Percentiles rank a stretch among this genome's conserved stretches.
Evolutionary conservation across 2,113 vertebrate species (phyloP).

Genomic region (Cyprinodon tularosa): DNA sequence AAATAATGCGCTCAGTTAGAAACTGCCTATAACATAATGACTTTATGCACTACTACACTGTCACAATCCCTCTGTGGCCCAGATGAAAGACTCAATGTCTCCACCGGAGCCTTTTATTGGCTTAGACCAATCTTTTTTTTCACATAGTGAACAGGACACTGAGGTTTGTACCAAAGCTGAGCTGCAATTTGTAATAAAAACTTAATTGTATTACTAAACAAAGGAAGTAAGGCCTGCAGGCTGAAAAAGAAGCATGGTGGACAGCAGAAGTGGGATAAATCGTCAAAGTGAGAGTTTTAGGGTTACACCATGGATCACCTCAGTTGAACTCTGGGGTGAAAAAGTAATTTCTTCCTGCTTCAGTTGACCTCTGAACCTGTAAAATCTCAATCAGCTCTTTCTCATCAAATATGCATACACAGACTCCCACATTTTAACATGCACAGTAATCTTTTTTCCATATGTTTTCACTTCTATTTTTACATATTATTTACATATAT

Average conservation of each 20-base stretch:
- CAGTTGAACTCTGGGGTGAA: constrained; percentile 47
- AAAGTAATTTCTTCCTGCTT: constrained; percentile 48
- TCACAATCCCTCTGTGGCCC: constrained; percentile 2
- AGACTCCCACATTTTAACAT: constrained; percentile 38
- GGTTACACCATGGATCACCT: constrained; percentile 52
- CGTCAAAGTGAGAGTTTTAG: constrained; percentile 53
- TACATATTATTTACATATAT: not conserved
- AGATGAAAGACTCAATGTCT: constrained; percentile 31
- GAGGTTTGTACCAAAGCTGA: constrained; percentile 16
- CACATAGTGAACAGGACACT: constrained; percentile 2
- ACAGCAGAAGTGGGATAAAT: constrained; percentile 45
- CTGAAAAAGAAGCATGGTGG: constrained; percentile 2
- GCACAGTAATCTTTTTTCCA: constrained; percentile 40
- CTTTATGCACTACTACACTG: constrained; percentile 12
- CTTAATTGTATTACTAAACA: not conserved
- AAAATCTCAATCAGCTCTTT: constrained; percentile 69
- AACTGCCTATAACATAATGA: constrained; percentile 17
- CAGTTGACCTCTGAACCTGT: constrained; percentile 73
- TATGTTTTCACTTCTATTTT: constrained; percentile 28
- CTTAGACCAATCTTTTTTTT: constrained; percentile 22
- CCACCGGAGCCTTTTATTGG: constrained; percentile 15
- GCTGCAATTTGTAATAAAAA: constrained; percentile 17
- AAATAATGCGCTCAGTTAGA: not conserved
- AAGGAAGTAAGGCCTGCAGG: not conserved
- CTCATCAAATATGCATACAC: constrained; percentile 59